These are phyloP conservation scores for Horisme vitalbata DNA, from an alignment of 2,888 invertebrate species.

Conservation along the genomic window DNA sequence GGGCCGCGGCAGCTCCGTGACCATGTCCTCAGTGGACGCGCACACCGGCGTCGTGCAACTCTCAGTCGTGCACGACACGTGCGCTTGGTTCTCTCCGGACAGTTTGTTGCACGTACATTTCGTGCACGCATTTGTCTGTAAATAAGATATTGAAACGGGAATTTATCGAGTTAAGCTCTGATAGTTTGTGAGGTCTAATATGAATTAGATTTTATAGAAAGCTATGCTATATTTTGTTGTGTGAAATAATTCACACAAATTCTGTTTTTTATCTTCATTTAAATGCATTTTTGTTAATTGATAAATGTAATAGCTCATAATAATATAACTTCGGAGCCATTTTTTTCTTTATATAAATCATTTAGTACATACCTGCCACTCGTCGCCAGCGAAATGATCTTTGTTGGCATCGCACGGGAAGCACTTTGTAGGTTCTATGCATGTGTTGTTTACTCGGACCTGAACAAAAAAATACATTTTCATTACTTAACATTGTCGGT, in stretches of 20 bases:
- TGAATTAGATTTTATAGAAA: too few relatives aligned
- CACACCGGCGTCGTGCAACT: conserved; percentile 84
- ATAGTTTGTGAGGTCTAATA: too few relatives aligned
- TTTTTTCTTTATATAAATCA: too few relatives aligned
- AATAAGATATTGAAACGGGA: too few relatives aligned
- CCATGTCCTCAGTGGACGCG: conserved; percentile 74
- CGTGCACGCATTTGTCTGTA: conserved; percentile 89
- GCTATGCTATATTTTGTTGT: too few relatives aligned
- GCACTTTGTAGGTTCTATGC: conserved; percentile 86
- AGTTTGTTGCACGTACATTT: conserved; percentile 85
- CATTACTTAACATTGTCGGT: too few relatives aligned
- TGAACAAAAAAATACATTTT: conserved; percentile 38
- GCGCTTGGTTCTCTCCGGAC: conserved; percentile 53
- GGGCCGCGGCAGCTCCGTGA: conserved; percentile 77
- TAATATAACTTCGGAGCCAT: too few relatives aligned
- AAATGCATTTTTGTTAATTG: too few relatives aligned
- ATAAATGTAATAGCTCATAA: too few relatives aligned
- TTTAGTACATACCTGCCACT: conserved; percentile 77
- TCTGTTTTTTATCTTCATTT: too few relatives aligned
- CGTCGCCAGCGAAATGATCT: conserved; percentile 87
- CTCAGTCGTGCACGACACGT: conserved; percentile 85
- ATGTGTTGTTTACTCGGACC: conserved; percentile 87
- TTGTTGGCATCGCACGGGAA: conserved; percentile 88
- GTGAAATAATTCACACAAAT: too few relatives aligned
- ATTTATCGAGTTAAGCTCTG: too few relatives aligned